Base-by-base conservation (phyloP, 1,140 invertebrate species). In the Stegodyphus dumicola region DNA sequence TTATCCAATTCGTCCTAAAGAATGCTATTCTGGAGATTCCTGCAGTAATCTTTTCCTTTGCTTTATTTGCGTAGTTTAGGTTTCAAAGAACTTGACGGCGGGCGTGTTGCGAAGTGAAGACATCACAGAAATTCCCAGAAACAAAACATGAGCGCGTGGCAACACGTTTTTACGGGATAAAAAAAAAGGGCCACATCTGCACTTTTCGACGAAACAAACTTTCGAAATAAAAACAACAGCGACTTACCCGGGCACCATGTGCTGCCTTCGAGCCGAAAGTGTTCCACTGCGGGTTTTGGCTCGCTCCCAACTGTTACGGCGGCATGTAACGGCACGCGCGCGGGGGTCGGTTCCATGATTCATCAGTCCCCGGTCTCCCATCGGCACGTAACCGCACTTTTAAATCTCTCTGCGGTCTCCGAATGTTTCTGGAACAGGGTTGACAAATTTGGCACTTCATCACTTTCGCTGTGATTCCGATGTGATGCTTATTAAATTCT, bases 261-360 rank as follows among this genome's bases (percentile, higher is more conserved):
- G 53, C 33, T 6, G 56, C 56, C 6, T 5, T 17, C 33, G n/a
- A 17, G 33, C n/a, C 66, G 11, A 17, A 67, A 67, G n/a, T 67
- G 66, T 67, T 67, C 66, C 17, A 17, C 33, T 65, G 33, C 17
- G 78, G 53, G 53, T 60, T 69, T 73, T 80, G 78, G 78, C 78
- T 48, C 49, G 7, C 67, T 54, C 78, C 78, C 78, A 80, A 73
- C 65, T 80, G 78, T 78, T 67, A 52, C 65, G 54, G 54, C 71
- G 52, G 64, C 52, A 67, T 71, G 78, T 80, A 18, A 33, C 67
- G 77, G 77, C 77, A 79, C 77, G 69, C 78, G 69, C 17, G 11
- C 54, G 60, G 18, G 74, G 52, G 66, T 67, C 9, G 49, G 66
- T 11, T 7, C 56, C 18, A 48, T 73, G 69, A 71, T 64, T 73